These are phyloP conservation scores for Pyrrhosoma nymphula DNA, from an alignment of 2,888 invertebrate genomes.

Conservation along the genomic window DNA sequence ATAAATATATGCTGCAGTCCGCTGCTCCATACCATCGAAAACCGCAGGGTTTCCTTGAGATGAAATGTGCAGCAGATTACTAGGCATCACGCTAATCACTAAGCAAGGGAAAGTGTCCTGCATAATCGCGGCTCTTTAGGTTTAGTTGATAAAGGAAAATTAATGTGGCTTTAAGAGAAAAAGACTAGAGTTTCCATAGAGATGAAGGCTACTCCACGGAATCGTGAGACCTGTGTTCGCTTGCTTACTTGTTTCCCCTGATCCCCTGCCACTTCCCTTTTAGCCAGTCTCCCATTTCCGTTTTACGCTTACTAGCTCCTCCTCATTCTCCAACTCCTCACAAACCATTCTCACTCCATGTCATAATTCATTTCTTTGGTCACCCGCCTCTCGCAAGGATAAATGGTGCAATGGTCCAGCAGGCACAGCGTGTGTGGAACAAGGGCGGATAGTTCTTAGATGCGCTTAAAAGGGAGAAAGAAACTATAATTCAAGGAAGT, in stretches of 20 bases:
- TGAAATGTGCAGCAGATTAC: too few relatives aligned
- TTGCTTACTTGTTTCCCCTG: background rate
- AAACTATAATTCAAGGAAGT: too few relatives aligned
- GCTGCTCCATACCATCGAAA: too few relatives aligned
- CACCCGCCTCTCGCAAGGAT: constrained; percentile 6
- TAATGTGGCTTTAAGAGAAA: background rate
- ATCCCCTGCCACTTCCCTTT: background rate
- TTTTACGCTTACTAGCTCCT: background rate
- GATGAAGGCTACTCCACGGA: background rate
- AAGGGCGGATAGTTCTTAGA: background rate
- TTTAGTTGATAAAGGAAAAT: too few relatives aligned
- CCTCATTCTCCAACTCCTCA: background rate
- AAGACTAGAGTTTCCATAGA: background rate
- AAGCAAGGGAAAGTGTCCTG: too few relatives aligned
- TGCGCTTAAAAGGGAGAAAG: background rate
- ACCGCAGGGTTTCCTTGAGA: too few relatives aligned
- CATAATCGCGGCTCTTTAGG: too few relatives aligned
- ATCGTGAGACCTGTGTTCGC: background rate
- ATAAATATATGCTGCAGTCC: too few relatives aligned
- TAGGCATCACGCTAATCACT: too few relatives aligned
- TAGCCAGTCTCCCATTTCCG: too few relatives aligned
- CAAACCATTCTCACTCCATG: background rate
- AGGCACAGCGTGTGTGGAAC: constrained; percentile 16
- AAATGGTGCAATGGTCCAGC: constrained; percentile 38
- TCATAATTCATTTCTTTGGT: constrained; percentile 44